These are phyloP conservation scores for Dryoscopus gambensis DNA, from an alignment of 2,113 vertebrate genomes.

Conservation along the genomic window DNA sequence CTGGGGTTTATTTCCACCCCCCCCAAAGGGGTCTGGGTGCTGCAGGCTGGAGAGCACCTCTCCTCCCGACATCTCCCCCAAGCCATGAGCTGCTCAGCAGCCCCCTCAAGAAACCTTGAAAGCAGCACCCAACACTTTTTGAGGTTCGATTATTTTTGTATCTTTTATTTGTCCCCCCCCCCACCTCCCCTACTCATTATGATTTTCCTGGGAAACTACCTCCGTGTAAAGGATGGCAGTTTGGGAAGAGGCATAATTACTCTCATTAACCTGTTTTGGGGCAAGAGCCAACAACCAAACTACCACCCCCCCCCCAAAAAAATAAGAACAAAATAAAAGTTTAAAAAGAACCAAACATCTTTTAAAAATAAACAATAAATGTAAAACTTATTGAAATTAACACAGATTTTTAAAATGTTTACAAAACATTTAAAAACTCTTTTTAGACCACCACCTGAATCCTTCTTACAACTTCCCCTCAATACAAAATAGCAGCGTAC, in stretches of 20 bases:
- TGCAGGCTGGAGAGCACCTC: neutral
- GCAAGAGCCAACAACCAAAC: neutral
- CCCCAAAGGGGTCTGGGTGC: neutral
- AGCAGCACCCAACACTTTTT: neutral
- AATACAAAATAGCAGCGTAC: neutral
- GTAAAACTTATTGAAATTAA: neutral
- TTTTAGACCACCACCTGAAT: neutral
- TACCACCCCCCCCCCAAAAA: too few species aligned
- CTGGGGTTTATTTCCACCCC: neutral
- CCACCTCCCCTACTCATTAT: too few species aligned
- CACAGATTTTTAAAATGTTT: neutral
- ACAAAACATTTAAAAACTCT: neutral
- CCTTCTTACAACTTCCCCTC: neutral
- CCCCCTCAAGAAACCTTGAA: neutral
- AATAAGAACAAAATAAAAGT: too few species aligned
- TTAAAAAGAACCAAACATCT: neutral
- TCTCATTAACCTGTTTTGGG: neutral
- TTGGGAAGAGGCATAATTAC: neutral
- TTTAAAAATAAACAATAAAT: neutral
- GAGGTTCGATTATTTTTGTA: neutral
- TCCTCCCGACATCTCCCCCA: neutral
- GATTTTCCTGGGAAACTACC: neutral
- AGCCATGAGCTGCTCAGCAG: neutral
- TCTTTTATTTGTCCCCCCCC: neutral
- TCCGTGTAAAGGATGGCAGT: neutral